Conservation (phyloP, 2,888 invertebrate genomes). For the Helleia helle region DNA sequence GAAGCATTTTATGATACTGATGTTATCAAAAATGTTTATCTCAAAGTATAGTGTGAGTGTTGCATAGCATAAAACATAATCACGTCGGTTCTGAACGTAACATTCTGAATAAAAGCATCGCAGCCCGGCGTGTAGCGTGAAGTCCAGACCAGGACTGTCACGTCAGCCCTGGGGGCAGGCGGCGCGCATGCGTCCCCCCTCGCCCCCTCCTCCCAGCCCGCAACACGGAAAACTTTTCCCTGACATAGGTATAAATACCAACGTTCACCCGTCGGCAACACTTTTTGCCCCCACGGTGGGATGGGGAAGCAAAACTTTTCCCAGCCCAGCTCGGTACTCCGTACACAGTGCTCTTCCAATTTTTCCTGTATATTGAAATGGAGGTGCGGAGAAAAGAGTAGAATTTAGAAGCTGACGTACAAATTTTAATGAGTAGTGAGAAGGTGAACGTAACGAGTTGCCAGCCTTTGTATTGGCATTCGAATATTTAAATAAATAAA, state of each 20-base stretch:
- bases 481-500: too few relatives aligned
- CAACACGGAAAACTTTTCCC: constrained; percentile 74
- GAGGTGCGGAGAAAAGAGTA: constrained; percentile 73
- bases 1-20: too few relatives aligned
- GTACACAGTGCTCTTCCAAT: constrained; percentile 72
- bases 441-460: constrained; percentile 62
- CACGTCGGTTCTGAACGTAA: background rate
- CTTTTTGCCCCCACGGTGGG: constrained; percentile 66
- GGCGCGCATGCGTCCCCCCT: constrained; percentile 57
- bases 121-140: constrained; percentile 33
- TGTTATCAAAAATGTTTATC: background rate
- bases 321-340: constrained; percentile 63
- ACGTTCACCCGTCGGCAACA: constrained; percentile 68
- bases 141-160: constrained; percentile 60
- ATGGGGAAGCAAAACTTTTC: constrained; percentile 66
- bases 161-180: constrained; percentile 48
- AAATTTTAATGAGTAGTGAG: constrained; percentile 74
- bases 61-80: background rate
- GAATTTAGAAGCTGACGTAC: constrained; percentile 71
- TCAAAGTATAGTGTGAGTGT: background rate
- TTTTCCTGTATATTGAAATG: constrained; percentile 74
- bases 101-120: constrained; percentile 17
- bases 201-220: constrained; percentile 51
- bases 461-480: constrained; percentile 47
- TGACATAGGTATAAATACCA: constrained; percentile 65